Evolutionary conservation across 2,888 invertebrate genomes (phyloP).

Genomic region (Pristionchus japonicus): DNA sequence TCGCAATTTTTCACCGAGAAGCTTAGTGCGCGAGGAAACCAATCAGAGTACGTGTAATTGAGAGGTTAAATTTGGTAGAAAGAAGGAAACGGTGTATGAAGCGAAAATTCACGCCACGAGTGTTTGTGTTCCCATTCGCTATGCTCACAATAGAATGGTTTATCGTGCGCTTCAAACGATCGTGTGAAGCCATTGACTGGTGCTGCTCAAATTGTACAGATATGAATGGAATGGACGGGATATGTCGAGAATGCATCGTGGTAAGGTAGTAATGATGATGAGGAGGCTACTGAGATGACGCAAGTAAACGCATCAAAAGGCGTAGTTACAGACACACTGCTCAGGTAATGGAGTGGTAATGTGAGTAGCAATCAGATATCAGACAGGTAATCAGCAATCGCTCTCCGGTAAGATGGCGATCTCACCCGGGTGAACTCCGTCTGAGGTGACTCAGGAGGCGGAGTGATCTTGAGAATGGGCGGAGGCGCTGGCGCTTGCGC

Average conservation of each 20-base stretch:
- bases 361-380: background rate
- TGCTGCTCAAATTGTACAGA: background rate
- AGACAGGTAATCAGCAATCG: conserved; percentile 16
- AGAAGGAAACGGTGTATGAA: too few relatives aligned
- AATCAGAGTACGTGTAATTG: background rate
- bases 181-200: background rate
- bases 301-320: too few relatives aligned
- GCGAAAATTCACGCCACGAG: too few relatives aligned
- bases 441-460: background rate
- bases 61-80: background rate
- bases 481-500: background rate
- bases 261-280: background rate
- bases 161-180: background rate
- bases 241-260: background rate
- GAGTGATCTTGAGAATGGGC: background rate
- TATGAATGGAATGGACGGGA: background rate
- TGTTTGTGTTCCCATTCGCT: background rate
- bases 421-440: background rate
- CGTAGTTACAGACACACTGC: too few relatives aligned
- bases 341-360: background rate
- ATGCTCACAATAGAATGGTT: background rate
- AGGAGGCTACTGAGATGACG: background rate
- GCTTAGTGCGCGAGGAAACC: background rate
- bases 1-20: background rate
- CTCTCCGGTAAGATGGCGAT: background rate